Base-by-base conservation (phyloP, 2,113 vertebrate species). In the Syngnathoides biaculeatus region DNA sequence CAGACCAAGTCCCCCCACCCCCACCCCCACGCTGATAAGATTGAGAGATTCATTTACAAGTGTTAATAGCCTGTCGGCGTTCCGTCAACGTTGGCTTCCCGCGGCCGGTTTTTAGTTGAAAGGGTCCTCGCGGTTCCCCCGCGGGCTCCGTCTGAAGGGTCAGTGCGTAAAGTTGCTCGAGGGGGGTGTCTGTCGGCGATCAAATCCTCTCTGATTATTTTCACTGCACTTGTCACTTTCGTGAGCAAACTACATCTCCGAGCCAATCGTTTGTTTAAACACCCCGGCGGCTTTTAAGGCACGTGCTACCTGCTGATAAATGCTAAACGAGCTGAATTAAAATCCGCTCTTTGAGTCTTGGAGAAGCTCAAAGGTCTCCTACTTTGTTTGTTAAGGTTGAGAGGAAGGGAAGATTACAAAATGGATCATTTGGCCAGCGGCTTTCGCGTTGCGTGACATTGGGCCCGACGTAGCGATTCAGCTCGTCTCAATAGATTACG, bases 1-100 rank as follows among this genome's bases (percentile, higher is more conserved):
- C 68, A 77, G 67, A 79, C 30, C 55, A 5, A n/a, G n/a, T n/a
- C n/a, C 10, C 60, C 73, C 80, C 69, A 55, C 61, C n/a, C 79
- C 30, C 55, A 5, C 10, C 60, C 73, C 80, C 69, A 55, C 61
- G 71, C 79, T 82, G 79, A 60, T 8, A 67, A 77, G 77, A 77
- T 61, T 60, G 80, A 85, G 78, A 74, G 65, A 72, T 68, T 86
- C 52, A 73, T 81, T 87, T 74, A 40, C 39, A 38, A 2, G 15
- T 65, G 78, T 80, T 79, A 77, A 67, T 55, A 78, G 67, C 77
- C 63, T 68, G 63, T 59, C 26, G 50, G 65, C 66, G 8, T 64
- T 64, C 66, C 38, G 9, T 60, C 27, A 8, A 8, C 22, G 10
- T 24, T 5, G 11, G 13, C 22, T 26, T 22, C 22, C 48, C 26